Percentiles rank a stretch among this genome's conserved stretches.
Evolutionary conservation across 2,888 invertebrate species (phyloP).

Genomic region (Eupithecia exiguata): DNA sequence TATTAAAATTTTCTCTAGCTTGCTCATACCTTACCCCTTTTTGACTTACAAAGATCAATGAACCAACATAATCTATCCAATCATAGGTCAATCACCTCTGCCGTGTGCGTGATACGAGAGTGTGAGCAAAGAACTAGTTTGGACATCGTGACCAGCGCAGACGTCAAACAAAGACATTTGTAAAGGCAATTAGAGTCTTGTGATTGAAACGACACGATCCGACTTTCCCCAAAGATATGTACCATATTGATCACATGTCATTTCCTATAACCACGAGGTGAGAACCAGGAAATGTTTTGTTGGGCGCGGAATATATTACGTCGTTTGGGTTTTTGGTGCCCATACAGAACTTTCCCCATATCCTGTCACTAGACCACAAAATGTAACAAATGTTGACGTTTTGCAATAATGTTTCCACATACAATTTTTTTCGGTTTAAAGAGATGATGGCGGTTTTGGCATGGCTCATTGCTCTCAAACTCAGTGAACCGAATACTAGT

Average conservation of each 20-base stretch:
- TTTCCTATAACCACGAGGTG: constrained; percentile 19
- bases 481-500: not conserved
- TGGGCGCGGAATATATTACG: not conserved
- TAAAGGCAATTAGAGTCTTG: constrained; percentile 45
- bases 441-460: not conserved
- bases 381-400: not conserved
- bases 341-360: constrained; percentile 1
- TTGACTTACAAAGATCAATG: constrained; percentile 1
- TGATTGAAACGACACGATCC: constrained; percentile 40
- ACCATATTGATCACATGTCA: constrained; percentile 41
- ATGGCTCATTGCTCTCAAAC: not conserved
- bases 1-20: not conserved
- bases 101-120: not conserved
- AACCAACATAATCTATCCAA: constrained; percentile 6
- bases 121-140: not conserved
- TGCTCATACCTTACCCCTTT: not conserved
- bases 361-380: not conserved
- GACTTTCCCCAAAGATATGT: constrained; percentile 44
- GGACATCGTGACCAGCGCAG: not conserved
- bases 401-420: not conserved
- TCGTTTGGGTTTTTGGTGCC: not conserved
- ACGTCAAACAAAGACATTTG: constrained; percentile 44
- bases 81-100: constrained; percentile 8
- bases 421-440: not conserved
- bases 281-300: not conserved